Conservation (phyloP, 2,113 vertebrate species). For the Phalacrocorax carbo region DNA sequence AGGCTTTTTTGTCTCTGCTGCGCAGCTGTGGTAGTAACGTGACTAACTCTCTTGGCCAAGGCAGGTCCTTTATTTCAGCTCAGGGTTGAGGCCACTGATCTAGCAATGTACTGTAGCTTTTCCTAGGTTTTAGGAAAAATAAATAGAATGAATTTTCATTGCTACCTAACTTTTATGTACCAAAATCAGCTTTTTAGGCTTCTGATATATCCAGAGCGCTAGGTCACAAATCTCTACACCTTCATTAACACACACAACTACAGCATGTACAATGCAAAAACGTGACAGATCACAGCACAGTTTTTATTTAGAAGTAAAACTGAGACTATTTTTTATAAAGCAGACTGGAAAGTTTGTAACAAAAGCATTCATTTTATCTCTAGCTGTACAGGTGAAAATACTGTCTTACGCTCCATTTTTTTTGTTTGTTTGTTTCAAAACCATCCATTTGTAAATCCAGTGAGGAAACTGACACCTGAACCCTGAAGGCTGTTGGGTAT, state of each 20-base stretch:
- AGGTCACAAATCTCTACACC: conserved; percentile 33
- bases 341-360: conserved; percentile 67
- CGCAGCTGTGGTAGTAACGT: conserved; percentile 24
- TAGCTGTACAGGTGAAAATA: conserved; percentile 53
- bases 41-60: conserved; percentile 37
- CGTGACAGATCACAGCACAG: conserved; percentile 65
- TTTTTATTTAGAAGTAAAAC: conserved; percentile 68
- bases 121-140: conserved; percentile 59
- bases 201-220: conserved; percentile 47
- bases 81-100: conserved; percentile 60
- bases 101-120: conserved; percentile 66
- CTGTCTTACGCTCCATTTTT: neutral
- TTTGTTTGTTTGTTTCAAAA: neutral
- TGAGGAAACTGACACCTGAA: conserved; percentile 42
- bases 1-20: neutral
- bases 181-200: conserved; percentile 65
- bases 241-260: conserved; percentile 26
- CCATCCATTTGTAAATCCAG: neutral
- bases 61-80: conserved; percentile 57
- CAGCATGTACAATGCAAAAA: conserved; percentile 67
- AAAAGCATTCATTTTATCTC: conserved; percentile 26
- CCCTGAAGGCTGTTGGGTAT: conserved; percentile 34
- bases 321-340: conserved; percentile 67
- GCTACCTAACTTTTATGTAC: conserved; percentile 56
- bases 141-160: conserved; percentile 56